phyloP scores from a whole-genome alignment of 2,888 invertebrate species.

The Embidobia sp. region DNA sequence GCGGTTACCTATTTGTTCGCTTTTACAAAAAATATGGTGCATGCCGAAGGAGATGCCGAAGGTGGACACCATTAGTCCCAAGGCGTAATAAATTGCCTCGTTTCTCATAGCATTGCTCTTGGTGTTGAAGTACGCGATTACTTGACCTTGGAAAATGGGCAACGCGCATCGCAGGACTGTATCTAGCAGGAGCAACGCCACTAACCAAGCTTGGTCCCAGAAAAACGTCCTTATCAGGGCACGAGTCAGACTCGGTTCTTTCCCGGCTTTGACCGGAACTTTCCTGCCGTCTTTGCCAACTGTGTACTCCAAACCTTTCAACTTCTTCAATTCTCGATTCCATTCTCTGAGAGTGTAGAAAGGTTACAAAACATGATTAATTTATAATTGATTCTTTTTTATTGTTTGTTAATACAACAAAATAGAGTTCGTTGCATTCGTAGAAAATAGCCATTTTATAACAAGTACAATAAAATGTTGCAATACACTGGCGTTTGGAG shows the following conservation, averaged over 20 bases:
- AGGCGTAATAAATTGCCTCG: conserved; percentile 83
- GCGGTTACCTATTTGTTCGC: conserved; percentile 83
- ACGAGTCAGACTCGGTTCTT: conserved; percentile 80
- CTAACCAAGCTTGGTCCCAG: conserved; percentile 66
- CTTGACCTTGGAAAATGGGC: conserved; percentile 72
- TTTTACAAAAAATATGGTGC: conserved; percentile 37
- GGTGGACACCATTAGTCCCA: conserved; percentile 71
- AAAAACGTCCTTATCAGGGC: conserved; percentile 82
- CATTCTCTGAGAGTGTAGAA: conserved; percentile 81
- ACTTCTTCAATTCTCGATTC: conserved; percentile 75
- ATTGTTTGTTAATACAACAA: no score
- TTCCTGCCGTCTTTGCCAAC: conserved; percentile 64
- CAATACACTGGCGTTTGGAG: no score
- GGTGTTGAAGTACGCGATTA: conserved; percentile 73
- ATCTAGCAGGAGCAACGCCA: conserved; percentile 61
- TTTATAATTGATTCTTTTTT: no score
- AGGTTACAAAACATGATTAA: no score
- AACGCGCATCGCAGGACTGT: conserved; percentile 49
- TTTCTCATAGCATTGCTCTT: conserved; percentile 81
- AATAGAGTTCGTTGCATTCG: no score
- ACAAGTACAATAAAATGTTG: no score
- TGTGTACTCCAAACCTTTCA: conserved; percentile 60
- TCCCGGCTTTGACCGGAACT: conserved; percentile 18
- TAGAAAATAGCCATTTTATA: no score
- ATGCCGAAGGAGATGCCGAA: conserved; percentile 48